These are phyloP conservation scores for Anadara kagoshimensis DNA, from an alignment of 1,140 invertebrate species.

Conservation along the genomic window DNA sequence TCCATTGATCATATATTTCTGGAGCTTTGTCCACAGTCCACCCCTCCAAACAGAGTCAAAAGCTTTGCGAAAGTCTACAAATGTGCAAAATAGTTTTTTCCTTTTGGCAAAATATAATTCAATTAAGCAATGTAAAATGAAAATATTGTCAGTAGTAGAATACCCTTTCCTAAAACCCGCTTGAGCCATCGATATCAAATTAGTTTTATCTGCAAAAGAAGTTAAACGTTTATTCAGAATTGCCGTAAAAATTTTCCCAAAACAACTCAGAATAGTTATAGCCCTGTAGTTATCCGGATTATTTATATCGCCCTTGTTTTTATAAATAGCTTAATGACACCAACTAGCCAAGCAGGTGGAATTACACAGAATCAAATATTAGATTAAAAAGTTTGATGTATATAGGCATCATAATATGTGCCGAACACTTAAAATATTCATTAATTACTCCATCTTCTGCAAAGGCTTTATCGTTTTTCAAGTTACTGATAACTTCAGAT, in stretches of 20 bases:
- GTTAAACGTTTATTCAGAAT: slow-evolving; percentile 28
- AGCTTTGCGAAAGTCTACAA: slow-evolving; percentile 10
- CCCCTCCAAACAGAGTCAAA: slow-evolving; percentile 19
- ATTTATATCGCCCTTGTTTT: slow-evolving; percentile 35
- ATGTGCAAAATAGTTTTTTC: slow-evolving; percentile 18
- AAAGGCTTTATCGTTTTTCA: slow-evolving; percentile 21
- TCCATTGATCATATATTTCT: slow-evolving; percentile 2
- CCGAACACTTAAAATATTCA: slow-evolving; percentile 23
- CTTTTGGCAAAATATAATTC: not conserved
- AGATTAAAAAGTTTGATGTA: slow-evolving; percentile 31
- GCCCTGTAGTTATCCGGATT: slow-evolving; percentile 29
- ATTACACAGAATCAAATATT: slow-evolving; percentile 19
- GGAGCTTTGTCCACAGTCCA: slow-evolving; percentile 1
- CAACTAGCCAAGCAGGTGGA: slow-evolving; percentile 12
- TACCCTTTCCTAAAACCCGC: slow-evolving; percentile 34
- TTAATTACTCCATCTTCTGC: slow-evolving; percentile 19
- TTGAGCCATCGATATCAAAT: slow-evolving; percentile 29
- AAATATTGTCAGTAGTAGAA: slow-evolving; percentile 38
- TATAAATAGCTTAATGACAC: slow-evolving; percentile 24
- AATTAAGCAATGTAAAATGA: slow-evolving; percentile 31
- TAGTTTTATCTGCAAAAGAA: slow-evolving; percentile 14
- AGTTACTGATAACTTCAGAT: not conserved
- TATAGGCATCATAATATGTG: slow-evolving; percentile 28
- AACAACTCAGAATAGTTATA: slow-evolving; percentile 24
- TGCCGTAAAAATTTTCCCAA: slow-evolving; percentile 29